Base-by-base conservation (phyloP, 1,140 invertebrate species). In the Drosophila mayri region DNA sequence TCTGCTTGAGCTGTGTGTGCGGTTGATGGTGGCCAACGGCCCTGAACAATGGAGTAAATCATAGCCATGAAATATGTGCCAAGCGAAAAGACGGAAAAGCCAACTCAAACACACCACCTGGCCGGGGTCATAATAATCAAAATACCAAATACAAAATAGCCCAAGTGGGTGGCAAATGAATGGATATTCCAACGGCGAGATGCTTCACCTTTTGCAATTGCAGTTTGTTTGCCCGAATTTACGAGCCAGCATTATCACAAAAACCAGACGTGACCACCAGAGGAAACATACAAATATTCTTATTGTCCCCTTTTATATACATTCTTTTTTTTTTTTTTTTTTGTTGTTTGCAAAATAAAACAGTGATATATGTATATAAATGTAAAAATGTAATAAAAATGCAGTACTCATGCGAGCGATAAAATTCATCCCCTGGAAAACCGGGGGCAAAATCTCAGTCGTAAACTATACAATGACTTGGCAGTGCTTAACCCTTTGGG, bases 11-110 rank as follows among this genome's bases (percentile, higher is more conserved):
- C 73, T 90, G 77, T 59, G 77, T 62, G 66, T 75, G 40, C 25
- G 65, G 52, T 44, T 54, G 50, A 37, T 66, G 63, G 58, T 62
- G 73, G 68, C 58, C 81, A 88, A 90, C 85, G 65, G 84, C 84
- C 84, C 85, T 84, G 84, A 88, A 88, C 84, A 90, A 81, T 75
- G 84, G 43, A 90, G 68, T 90, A 88, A 88, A 88, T 88, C 84
- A 88, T 88, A 88, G 84, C 85, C 84, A 88, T 88, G 85, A 90
- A 88, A 90, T 90, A 88, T 88, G 84, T 81, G 84, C 72, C 76
- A 71, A 80, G 75, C 43, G 70, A 68, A 63, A 70, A 77, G 73
- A 70, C 55, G 41, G 58, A 74, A 54, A 58, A 60, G 22, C 37
- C 22, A 57, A 60, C 28, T 38, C 59, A 54, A 18, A 57, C 30